Evolutionary conservation across 2,888 invertebrate genomes (phyloP).

Genomic region (Lucinisca nassula): DNA sequence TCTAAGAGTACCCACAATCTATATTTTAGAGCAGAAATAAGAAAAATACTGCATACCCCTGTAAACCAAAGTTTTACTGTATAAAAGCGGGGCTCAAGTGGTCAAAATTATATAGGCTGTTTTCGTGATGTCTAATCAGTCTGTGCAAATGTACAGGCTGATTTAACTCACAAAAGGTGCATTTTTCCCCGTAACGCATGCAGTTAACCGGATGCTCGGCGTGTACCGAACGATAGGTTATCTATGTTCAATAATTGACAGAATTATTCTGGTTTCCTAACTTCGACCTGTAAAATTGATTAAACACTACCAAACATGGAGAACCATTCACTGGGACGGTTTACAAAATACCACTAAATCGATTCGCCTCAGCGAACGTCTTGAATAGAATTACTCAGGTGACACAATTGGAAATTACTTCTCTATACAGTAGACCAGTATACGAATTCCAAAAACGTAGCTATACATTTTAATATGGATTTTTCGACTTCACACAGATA

Average conservation of each 20-base stretch:
- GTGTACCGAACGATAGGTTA: no score
- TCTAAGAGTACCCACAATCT: no score
- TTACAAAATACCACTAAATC: not conserved
- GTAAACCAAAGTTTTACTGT: no score
- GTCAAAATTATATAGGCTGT: no score
- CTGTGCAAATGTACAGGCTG: no score
- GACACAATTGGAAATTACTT: not conserved
- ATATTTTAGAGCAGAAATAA: no score
- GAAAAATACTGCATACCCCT: no score
- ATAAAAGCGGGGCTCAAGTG: no score
- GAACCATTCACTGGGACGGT: not conserved
- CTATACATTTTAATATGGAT: not conserved
- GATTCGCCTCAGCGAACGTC: slow-evolving; percentile 37
- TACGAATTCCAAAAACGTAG: not conserved
- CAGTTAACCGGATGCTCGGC: no score
- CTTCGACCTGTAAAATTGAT: not conserved
- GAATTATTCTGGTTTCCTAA: not conserved
- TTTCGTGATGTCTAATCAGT: no score
- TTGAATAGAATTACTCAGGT: slow-evolving; percentile 33
- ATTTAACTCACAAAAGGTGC: no score
- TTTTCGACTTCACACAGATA: not conserved
- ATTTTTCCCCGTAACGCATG: no score
- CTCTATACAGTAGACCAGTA: not conserved
- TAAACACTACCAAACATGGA: not conserved
- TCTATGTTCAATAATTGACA: not conserved